Conservation (phyloP, 1,140 invertebrate species). For the Heliconius nattereri region DNA sequence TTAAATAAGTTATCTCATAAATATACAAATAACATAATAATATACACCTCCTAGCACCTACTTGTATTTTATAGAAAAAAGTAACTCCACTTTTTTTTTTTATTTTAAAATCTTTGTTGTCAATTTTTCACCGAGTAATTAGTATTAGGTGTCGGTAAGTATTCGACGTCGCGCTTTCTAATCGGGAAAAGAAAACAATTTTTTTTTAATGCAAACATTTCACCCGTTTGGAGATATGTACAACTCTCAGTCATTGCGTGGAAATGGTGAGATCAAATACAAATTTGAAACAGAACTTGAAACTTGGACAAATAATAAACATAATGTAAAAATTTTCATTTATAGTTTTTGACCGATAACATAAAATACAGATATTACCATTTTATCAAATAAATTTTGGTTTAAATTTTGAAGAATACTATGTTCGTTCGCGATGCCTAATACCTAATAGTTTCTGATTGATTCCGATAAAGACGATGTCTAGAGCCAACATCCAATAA, state of each 20-base stretch:
- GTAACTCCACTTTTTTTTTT: too few relatives aligned
- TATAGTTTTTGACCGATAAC: neutral
- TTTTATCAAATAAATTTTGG: neutral
- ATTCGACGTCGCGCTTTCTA: neutral
- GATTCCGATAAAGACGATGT: slow-evolving; percentile 76
- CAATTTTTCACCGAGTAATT: neutral
- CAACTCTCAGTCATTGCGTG: too few relatives aligned
- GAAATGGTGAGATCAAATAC: too few relatives aligned
- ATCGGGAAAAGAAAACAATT: neutral
- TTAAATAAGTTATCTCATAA: too few relatives aligned
- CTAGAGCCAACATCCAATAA: slow-evolving; percentile 81
- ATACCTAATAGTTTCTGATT: slow-evolving; percentile 63
- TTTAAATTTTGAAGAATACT: neutral
- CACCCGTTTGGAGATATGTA: neutral
- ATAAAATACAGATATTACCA: neutral
- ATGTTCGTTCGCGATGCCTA: slow-evolving; percentile 6
- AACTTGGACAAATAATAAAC: neutral
- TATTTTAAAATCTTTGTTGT: neutral
- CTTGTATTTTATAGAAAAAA: too few relatives aligned
- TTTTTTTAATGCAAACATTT: neutral
- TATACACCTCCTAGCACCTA: too few relatives aligned
- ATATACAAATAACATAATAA: too few relatives aligned
- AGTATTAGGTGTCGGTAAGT: neutral
- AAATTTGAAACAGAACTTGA: neutral
- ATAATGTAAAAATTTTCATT: neutral